A percentile compares a stretch with the other conserved stretches of the same genome.
Conservation (phyloP, 2,113 vertebrate species). For the Chloropsis cyanopogon region DNA sequence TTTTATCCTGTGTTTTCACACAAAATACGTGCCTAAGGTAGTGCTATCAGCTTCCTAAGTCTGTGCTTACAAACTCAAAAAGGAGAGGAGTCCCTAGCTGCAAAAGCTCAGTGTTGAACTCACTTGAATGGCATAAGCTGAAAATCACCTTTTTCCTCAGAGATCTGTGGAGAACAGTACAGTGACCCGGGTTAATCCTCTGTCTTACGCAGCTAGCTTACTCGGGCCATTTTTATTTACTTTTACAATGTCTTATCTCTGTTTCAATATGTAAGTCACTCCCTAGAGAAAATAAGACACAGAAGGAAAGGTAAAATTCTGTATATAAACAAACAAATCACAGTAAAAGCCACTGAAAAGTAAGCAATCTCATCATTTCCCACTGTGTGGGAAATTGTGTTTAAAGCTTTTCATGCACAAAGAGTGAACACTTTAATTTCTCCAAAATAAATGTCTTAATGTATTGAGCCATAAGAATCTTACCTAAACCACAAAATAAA, state of each 20-base stretch:
- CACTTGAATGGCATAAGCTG: not conserved
- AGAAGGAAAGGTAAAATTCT: not conserved
- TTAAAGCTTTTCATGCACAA: not conserved
- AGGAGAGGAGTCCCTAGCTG: not conserved
- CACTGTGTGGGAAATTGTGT: not conserved
- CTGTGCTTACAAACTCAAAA: not conserved
- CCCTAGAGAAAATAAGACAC: not conserved
- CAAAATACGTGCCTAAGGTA: not conserved
- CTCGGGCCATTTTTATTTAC: not conserved
- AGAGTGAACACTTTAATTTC: not conserved
- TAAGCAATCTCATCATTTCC: not conserved
- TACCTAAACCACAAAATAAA: not conserved
- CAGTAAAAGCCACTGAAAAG: not conserved
- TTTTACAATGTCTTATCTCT: not conserved
- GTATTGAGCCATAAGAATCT: not conserved
- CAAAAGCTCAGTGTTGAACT: fast-evolving
- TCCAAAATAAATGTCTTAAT: not conserved
- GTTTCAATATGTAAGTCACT: not conserved
- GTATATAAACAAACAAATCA: not conserved
- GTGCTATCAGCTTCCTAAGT: not conserved
- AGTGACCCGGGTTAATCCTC: not conserved
- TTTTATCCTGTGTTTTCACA: not conserved
- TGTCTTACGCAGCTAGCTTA: not conserved
- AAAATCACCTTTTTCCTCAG: not conserved
- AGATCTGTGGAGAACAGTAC: not conserved